Evolutionary conservation across 2,888 invertebrate species (phyloP).

Genomic region (Drosophila kanekoi): DNA sequence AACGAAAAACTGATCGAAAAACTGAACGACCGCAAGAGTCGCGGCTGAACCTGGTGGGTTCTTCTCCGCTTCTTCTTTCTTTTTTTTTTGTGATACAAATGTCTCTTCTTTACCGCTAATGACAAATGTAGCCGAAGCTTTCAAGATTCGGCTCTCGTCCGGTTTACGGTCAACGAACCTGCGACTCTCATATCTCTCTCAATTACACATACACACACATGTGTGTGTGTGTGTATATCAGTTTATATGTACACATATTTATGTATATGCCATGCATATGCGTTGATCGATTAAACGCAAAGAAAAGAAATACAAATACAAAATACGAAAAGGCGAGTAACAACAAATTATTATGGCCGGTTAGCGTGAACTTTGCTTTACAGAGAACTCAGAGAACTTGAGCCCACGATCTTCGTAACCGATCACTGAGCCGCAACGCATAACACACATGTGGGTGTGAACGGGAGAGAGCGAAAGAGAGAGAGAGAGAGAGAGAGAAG

Average conservation of each 20-base stretch:
- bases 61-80: conserved; percentile 24
- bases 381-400: conserved; percentile 20
- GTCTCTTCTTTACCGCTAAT: conserved; percentile 67
- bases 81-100: conserved; percentile 42
- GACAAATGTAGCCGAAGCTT: conserved; percentile 67
- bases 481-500: too few relatives aligned
- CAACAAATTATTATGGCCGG: conserved; percentile 64
- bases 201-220: conserved; percentile 3
- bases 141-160: conserved; percentile 73
- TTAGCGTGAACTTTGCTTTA: conserved; percentile 39
- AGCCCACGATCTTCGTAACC: conserved; percentile 49
- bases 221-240: conserved; percentile 4
- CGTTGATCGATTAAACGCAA: conserved; percentile 73
- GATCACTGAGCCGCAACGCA: conserved; percentile 38
- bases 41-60: conserved; percentile 30
- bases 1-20: conserved; percentile 3
- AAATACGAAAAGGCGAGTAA: conserved; percentile 32
- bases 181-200: conserved; percentile 42
- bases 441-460: conserved; percentile 8
- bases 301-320: conserved; percentile 41
- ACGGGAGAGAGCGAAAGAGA: background rate
- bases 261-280: conserved; percentile 56
- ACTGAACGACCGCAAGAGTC: conserved; percentile 32
- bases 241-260: conserved; percentile 1
- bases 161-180: conserved; percentile 79